Percentiles rank a stretch among this genome's conserved stretches.
Evolutionary conservation across 2,888 invertebrate genomes (phyloP).

Genomic region (Eledona agricola): DNA sequence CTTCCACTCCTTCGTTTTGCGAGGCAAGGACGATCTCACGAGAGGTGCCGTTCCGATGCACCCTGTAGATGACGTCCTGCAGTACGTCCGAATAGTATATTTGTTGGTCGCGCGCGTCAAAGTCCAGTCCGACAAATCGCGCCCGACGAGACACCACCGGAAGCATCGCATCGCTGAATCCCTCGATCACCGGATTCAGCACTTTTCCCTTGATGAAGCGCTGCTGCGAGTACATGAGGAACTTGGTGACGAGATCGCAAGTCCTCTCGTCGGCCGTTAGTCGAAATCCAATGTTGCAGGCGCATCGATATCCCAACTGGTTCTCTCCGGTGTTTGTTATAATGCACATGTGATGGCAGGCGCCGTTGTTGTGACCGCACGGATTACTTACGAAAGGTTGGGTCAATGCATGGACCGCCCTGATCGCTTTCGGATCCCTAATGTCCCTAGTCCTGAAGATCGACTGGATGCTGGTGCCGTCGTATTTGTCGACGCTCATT

Average conservation of each 20-base stretch:
- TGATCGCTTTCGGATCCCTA: constrained; percentile 83
- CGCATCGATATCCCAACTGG: constrained; percentile 88
- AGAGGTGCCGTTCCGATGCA: constrained; percentile 80
- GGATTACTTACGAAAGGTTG: constrained; percentile 78
- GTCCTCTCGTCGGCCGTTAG: constrained; percentile 77
- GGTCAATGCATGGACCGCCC: constrained; percentile 80
- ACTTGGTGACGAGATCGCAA: constrained; percentile 85
- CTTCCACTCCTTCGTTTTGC: constrained; percentile 97
- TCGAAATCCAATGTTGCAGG: constrained; percentile 88
- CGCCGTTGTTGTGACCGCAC: constrained; percentile 87
- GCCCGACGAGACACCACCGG: constrained; percentile 93
- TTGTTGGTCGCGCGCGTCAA: constrained; percentile 87
- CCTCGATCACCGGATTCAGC: constrained; percentile 85
- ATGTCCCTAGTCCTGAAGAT: constrained; percentile 84
- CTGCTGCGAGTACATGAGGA: constrained; percentile 95
- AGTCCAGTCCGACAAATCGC: constrained; percentile 94
- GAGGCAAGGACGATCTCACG: constrained; percentile 92
- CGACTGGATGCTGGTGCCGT: constrained; percentile 80
- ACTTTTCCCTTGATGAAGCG: constrained; percentile 92
- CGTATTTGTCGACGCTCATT: constrained; percentile 86
- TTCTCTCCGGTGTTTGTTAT: constrained; percentile 76
- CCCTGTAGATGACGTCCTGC: constrained; percentile 91
- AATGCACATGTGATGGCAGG: constrained; percentile 94
- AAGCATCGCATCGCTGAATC: constrained; percentile 93
- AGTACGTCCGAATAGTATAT: constrained; percentile 98